Evolutionary conservation across 2,888 invertebrate species (phyloP), one percentile per base, ranked within the genome.

Genomic region (Cylloceria caligata): DNA sequence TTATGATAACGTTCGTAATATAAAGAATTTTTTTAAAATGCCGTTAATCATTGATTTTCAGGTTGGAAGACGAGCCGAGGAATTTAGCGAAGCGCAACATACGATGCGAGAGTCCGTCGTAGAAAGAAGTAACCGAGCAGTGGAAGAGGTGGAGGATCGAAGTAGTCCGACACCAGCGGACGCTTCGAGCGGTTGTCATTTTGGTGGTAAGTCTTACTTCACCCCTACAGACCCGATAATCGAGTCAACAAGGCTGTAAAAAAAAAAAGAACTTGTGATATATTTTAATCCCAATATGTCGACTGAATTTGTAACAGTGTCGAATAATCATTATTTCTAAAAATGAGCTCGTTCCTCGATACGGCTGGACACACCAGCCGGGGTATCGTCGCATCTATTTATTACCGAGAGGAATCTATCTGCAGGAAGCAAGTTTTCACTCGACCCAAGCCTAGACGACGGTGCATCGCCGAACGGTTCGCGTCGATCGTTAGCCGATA

Each of bases 11-110:
- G n/a, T n/a, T n/a, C n/a, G n/a, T n/a, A 30, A 30, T 4, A 30
- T 30, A 30, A 30, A 30, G 30, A 30, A 30, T 30, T 5, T 30
- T n/a, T n/a, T n/a, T n/a, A n/a, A n/a, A 27, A 19, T n/a, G 39
- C 11, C 4, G n/a, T 45, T 0, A 13, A 52, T 1, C 39, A 64
- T 24, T 39, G 13, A 9, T 9, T 36, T 72, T 13, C 64, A 93
- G 92, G 96, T 97, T 79, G 97, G 97, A 7, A 95, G 96, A 86
- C 93, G 97, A 82, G 95, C 96, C 60, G 96, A 96, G 87, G 96
- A 96, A 89, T 97, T 97, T 92, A 95, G 96, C 7, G 96, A 96
- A 86, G 96, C 96, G 84, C 97, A 97, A 91, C 95, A 96, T 90
- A 95, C 95, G 91, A 95, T 97, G 86, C 95, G 96, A 88, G 96